phyloP scores from a whole-genome alignment of 2,797 vertebrate species.

The Prionace glauca region DNA sequence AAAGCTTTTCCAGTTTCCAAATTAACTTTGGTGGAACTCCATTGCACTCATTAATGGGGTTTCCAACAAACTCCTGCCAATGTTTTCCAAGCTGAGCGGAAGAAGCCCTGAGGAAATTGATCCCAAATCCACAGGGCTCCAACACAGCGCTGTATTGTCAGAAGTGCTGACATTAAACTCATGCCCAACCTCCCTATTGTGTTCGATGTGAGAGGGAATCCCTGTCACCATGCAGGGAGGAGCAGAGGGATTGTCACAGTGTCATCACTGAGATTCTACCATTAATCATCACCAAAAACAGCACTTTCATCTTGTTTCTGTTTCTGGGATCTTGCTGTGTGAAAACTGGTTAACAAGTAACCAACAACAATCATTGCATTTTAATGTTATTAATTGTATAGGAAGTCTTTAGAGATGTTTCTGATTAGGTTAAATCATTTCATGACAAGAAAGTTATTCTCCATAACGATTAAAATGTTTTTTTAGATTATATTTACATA shows the following conservation, averaged over 20 bases:
- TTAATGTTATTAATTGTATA: no score
- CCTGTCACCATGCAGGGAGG: neutral
- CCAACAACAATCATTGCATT: no score
- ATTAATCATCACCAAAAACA: neutral
- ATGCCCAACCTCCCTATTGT: neutral
- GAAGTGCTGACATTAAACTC: neutral
- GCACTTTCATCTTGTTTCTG: neutral
- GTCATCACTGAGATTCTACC: neutral
- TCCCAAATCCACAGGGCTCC: neutral
- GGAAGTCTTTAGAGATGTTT: neutral
- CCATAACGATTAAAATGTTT: no score
- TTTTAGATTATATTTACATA: neutral
- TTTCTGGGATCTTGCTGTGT: constrained; percentile 6
- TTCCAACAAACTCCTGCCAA: neutral
- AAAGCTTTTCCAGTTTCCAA: neutral
- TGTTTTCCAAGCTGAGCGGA: neutral
- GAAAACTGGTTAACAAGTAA: neutral
- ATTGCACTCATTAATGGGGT: neutral
- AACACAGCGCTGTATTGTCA: neutral
- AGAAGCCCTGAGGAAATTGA: neutral
- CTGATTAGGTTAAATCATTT: no score
- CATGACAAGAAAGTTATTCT: neutral
- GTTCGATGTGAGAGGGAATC: neutral
- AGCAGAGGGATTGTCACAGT: neutral
- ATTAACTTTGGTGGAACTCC: neutral